These are phyloP conservation scores for Temnothorax nylanderi DNA, from an alignment of 1,140 invertebrate species.

Conservation along the genomic window DNA sequence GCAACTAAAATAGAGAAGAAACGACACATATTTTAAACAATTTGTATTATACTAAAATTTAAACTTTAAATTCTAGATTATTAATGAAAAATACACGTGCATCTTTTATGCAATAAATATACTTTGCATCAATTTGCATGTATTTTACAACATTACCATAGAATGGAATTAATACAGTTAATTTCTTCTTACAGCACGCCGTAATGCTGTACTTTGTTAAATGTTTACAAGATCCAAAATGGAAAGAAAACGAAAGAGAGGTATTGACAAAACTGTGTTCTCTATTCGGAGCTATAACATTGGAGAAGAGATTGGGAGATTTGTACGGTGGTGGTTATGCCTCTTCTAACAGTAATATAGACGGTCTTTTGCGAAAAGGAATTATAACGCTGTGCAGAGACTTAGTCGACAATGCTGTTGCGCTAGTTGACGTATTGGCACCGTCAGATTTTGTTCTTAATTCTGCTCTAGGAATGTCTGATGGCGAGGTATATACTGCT, in stretches of 20 bases:
- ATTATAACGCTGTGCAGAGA: slow-evolving; percentile 90
- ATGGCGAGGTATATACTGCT: slow-evolving; percentile 90
- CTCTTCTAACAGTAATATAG: slow-evolving; percentile 80
- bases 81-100: background rate
- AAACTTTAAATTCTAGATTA: slow-evolving; percentile 9
- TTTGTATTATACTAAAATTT: background rate
- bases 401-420: slow-evolving; percentile 91
- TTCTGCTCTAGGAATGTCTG: slow-evolving; percentile 93
- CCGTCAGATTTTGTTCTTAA: slow-evolving; percentile 95
- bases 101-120: background rate
- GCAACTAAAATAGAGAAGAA: background rate
- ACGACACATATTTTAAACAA: background rate
- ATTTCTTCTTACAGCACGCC: slow-evolving; percentile 86
- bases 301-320: slow-evolving; percentile 91
- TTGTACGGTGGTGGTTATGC: slow-evolving; percentile 92
- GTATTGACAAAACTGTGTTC: slow-evolving; percentile 89
- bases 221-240: slow-evolving; percentile 84
- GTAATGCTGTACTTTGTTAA: slow-evolving; percentile 87
- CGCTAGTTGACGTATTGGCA: slow-evolving; percentile 93
- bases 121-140: background rate
- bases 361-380: slow-evolving; percentile 86
- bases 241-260: slow-evolving; percentile 82
- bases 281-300: slow-evolving; percentile 90
- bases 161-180: background rate
- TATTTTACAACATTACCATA: background rate